Conservation (phyloP, 2,888 invertebrate genomes). For the Margaritifera margaritifera region DNA sequence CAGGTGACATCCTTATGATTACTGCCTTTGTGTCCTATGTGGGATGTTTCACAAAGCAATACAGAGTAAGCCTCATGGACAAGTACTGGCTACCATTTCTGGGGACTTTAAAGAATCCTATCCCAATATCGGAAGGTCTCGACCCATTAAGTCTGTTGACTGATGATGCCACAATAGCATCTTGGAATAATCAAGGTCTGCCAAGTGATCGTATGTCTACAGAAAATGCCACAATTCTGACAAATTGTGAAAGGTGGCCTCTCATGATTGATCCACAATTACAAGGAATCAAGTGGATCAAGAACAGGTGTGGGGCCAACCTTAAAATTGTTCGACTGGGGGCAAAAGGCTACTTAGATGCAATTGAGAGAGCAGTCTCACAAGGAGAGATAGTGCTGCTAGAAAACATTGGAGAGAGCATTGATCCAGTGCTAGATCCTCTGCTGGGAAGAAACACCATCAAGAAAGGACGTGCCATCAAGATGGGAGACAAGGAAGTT, state of each 20-base stretch:
- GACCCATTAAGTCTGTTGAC: slow-evolving; percentile 91
- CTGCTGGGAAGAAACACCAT: slow-evolving; percentile 93
- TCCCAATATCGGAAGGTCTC: slow-evolving; percentile 90
- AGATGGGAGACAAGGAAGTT: slow-evolving; percentile 97
- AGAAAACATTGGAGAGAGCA: slow-evolving; percentile 93
- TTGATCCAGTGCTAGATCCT: slow-evolving; percentile 94
- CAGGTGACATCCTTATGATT: slow-evolving; percentile 93
- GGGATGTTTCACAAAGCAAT: slow-evolving; percentile 95
- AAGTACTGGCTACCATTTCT: slow-evolving; percentile 80
- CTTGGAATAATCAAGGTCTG: slow-evolving; percentile 96
- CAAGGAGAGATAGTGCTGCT: slow-evolving; percentile 89
- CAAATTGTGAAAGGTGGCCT: slow-evolving; percentile 95
- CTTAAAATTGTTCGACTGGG: slow-evolving; percentile 87
- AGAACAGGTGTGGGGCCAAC: slow-evolving; percentile 88
- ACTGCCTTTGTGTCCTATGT: slow-evolving; percentile 97
- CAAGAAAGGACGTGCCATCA: slow-evolving; percentile 93
- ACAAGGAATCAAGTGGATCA: slow-evolving; percentile 94
- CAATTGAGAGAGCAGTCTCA: slow-evolving; percentile 83
- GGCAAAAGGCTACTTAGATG: slow-evolving; percentile 92
- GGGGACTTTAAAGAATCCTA: slow-evolving; percentile 82
- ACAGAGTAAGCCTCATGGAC: slow-evolving; percentile 87
- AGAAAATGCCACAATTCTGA: slow-evolving; percentile 95
- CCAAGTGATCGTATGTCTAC: slow-evolving; percentile 97
- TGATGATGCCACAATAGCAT: slow-evolving; percentile 93
- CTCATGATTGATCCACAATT: slow-evolving; percentile 97